Conservation (phyloP, 2,888 invertebrate genomes). For the Quadroppia sp. region DNA sequence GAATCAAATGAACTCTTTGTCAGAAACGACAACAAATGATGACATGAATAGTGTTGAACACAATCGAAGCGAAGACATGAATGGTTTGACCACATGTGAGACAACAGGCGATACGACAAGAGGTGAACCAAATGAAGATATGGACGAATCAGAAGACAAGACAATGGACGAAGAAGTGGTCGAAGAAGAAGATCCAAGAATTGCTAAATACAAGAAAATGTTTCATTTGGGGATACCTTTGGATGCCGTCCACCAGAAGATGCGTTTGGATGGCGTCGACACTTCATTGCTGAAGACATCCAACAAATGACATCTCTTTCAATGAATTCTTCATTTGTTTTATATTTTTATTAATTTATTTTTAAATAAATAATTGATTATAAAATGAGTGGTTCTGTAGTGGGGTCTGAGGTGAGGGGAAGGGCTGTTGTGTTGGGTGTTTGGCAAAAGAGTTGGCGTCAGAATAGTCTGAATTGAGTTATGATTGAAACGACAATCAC, state of each 20-base stretch:
- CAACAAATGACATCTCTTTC: neutral
- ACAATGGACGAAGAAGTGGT: constrained; percentile 10
- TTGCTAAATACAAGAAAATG: constrained; percentile 41
- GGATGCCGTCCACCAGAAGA: constrained; percentile 40
- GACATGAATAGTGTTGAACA: neutral
- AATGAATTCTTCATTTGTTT: neutral
- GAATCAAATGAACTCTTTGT: neutral
- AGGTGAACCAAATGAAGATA: neutral
- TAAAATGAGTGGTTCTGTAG: too few relatives aligned
- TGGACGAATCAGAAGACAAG: constrained; percentile 2
- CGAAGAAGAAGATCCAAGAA: constrained; percentile 14
- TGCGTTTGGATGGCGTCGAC: constrained; percentile 39
- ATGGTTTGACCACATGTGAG: neutral
- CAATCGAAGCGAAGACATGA: neutral
- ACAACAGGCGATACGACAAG: neutral
- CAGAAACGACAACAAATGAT: neutral
- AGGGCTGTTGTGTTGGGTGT: neutral
- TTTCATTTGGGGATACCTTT: constrained; percentile 39
- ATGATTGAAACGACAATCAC: neutral
- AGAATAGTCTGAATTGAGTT: constrained; percentile 36
- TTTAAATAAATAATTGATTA: neutral
- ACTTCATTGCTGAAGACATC: neutral
- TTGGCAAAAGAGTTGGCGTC: neutral
- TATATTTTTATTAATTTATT: neutral
- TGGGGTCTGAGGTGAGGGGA: too few relatives aligned